Evolutionary conservation across 2,888 invertebrate species (phyloP).

Genomic region (Formica aserva): DNA sequence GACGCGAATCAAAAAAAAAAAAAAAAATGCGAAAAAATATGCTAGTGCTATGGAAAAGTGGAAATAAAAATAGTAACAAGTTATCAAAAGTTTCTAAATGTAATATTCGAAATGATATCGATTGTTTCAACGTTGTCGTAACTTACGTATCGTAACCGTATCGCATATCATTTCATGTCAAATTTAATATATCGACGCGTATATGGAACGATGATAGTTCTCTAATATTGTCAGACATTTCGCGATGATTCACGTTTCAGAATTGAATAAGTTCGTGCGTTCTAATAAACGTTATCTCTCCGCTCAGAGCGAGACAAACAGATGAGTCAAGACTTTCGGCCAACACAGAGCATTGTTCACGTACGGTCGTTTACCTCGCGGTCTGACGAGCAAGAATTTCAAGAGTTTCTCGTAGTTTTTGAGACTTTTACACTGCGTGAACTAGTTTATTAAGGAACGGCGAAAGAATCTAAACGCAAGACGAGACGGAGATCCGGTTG

Average conservation of each 20-base stretch:
- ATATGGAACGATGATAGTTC: neutral
- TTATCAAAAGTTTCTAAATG: neutral
- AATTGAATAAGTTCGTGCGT: conserved; percentile 30
- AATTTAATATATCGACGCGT: neutral
- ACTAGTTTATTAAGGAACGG: neutral
- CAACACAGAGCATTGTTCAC: conserved; percentile 1
- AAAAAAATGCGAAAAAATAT: conserved; percentile 21
- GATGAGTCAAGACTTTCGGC: neutral
- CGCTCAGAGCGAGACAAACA: conserved; percentile 30
- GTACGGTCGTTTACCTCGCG: neutral
- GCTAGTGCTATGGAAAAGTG: neutral
- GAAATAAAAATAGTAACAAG: conserved; percentile 24
- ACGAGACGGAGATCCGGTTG: neutral
- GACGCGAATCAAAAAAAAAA: neutral
- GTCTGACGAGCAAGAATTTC: neutral
- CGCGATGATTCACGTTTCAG: conserved; percentile 20
- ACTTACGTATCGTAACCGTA: neutral
- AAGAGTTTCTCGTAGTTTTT: neutral
- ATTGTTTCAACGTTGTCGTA: neutral
- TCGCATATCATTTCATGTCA: neutral
- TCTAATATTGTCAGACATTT: conserved; percentile 4
- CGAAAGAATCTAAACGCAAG: conserved; percentile 10
- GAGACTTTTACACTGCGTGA: neutral
- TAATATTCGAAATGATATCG: conserved; percentile 9
- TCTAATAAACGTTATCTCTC: conserved; percentile 43